Percentiles rank a stretch among this genome's conserved stretches.
Conservation (phyloP, 2,888 invertebrate species). For the Rotaria socialis region DNA sequence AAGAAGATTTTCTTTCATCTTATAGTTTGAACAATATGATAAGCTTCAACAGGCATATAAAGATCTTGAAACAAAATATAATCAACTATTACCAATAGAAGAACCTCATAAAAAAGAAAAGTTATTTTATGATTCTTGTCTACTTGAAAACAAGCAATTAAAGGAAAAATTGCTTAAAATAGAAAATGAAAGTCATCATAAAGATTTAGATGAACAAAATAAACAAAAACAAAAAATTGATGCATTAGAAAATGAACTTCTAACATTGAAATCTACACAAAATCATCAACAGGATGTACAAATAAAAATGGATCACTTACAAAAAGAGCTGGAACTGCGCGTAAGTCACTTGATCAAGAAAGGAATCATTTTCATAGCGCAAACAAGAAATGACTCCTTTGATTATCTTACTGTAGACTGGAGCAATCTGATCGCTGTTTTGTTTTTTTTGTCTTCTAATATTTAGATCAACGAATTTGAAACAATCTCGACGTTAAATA, state of each 20-base stretch:
- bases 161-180: background rate
- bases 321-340: background rate
- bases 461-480: background rate
- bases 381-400: background rate
- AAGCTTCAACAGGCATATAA: background rate
- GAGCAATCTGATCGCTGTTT: too few species aligned
- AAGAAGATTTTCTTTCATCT: background rate
- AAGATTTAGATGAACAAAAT: background rate
- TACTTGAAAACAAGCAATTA: background rate
- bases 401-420: too few species aligned
- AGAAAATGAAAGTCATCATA: background rate
- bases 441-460: background rate
- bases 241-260: background rate
- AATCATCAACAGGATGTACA: background rate
- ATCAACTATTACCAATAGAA: conserved; percentile 8
- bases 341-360: background rate
- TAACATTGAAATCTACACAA: background rate
- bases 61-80: background rate
- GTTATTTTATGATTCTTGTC: background rate
- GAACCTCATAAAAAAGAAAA: background rate
- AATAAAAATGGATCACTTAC: background rate
- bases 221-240: background rate
- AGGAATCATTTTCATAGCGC: background rate
- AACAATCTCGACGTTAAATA: background rate
- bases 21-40: background rate